Evolutionary conservation across 2,113 vertebrate species (phyloP), one percentile per base, ranked within the genome.

Genomic region (Sapayoa aenigma): DNA sequence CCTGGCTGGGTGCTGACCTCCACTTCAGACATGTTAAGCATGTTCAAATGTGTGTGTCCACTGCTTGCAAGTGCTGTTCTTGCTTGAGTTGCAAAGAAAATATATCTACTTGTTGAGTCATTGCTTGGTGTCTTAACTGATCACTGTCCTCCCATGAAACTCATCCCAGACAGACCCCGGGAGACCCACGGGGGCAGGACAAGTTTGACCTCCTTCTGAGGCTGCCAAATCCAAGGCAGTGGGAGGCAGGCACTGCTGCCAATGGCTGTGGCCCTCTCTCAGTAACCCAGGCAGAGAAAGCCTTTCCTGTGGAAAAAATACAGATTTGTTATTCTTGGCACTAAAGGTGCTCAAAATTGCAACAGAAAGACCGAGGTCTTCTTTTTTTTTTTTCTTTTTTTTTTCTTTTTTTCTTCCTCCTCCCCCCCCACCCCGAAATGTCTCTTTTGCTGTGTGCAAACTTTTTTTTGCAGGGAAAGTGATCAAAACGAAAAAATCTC

Each of bases 191-290:
- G n/a, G 5, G 2, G 5, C n/a, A 53, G 46, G 52, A 46, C 24
- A 14, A 0, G 1, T 25, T 19, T 37, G 47, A 44, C 35, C 37
- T 44, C 13, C 24, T 63, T 13, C 2, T 0, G 2, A 31, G n/a
- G 58, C 46, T 44, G 28, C 50, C 1, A 5, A 74, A 31, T 5
- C 20, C 0, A 0, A 22, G 22, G 11, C 35, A 80, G 28, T 0
- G 1, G 42, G 28, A 47, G 6, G n/a, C 4, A 5, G 14, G 37
- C 1, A 5, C 39, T 19, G 9, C 12, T 80, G 17, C 17, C 30
- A 14, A 22, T 0, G 0, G 7, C 37, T 52, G n/a, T 25, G 22
- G 25, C 28, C 37, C 27, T n/a, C 30, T n/a, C 25, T 37, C 76
- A 25, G 46, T 41, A 62, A 42, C 13, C 11, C 1, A 2, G 4